A percentile compares a stretch with the other conserved stretches of the same genome.
These are phyloP conservation scores for Diploscapter pachys DNA, from an alignment of 1,140 invertebrate genomes.

Conservation along the genomic window DNA sequence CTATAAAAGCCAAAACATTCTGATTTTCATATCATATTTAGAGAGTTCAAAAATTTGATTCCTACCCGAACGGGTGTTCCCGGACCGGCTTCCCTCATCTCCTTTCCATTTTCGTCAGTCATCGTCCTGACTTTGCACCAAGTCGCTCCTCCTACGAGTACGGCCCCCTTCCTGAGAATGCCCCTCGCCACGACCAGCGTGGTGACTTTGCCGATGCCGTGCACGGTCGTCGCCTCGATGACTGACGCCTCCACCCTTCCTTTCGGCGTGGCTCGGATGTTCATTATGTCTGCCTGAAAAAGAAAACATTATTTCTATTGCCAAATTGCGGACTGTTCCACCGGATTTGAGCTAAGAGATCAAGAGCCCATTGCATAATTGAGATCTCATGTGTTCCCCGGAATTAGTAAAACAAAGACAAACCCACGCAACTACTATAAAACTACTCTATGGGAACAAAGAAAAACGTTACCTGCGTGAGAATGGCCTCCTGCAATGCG, in stretches of 20 bases:
- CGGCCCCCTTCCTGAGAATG: constrained; percentile 75
- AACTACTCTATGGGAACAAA: no score
- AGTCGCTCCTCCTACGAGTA: constrained; percentile 76
- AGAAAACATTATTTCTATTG: no score
- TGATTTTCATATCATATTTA: no score
- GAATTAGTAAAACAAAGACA: no score
- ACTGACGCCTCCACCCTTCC: constrained; percentile 83
- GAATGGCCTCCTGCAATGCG: constrained; percentile 68
- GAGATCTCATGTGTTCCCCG: no score
- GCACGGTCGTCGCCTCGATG: constrained; percentile 78
- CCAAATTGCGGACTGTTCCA: no score
- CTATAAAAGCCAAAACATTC: no score
- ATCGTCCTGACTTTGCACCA: constrained; percentile 70
- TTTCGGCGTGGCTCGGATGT: constrained; percentile 70
- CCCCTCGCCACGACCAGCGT: constrained; percentile 85
- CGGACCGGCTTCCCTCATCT: constrained; percentile 71
- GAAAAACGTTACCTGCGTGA: constrained; percentile 12
- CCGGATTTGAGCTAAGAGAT: no score
- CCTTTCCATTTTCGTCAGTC: constrained; percentile 73
- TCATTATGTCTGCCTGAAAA: constrained; percentile 79
- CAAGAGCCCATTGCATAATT: no score
- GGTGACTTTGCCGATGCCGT: constrained; percentile 73
- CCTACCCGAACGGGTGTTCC: constrained; percentile 78
- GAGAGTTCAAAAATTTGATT: constrained; percentile 9
- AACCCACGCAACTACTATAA: no score